phyloP scores from a whole-genome alignment of 2,888 invertebrate genomes.

The Cabera pusaria region DNA sequence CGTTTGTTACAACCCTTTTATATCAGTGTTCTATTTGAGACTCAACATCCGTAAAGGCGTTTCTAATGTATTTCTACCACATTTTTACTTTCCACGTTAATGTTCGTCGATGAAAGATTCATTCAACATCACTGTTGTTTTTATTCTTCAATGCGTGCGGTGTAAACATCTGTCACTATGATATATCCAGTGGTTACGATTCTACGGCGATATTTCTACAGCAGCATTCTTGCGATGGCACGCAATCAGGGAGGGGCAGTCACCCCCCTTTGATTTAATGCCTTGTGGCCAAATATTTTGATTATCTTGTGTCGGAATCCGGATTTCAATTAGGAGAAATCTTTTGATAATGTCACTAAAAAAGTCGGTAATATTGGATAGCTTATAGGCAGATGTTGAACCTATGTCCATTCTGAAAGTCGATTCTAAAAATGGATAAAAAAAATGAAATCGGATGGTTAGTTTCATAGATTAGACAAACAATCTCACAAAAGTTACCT shows the following conservation, averaged over 20 bases:
- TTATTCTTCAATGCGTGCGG: conserved; percentile 26
- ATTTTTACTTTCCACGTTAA: conserved; percentile 29
- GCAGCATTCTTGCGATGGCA: conserved; percentile 8
- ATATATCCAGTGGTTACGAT: conserved; percentile 27
- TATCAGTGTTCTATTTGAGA: conserved; percentile 12
- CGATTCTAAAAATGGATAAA: too few relatives aligned
- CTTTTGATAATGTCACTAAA: too few relatives aligned
- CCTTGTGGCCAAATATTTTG: too few relatives aligned
- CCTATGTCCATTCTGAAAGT: too few relatives aligned
- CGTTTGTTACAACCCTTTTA: conserved; percentile 1
- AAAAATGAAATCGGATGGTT: too few relatives aligned
- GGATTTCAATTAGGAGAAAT: too few relatives aligned
- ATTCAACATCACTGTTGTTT: conserved; percentile 32
- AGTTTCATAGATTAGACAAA: too few relatives aligned
- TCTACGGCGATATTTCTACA: conserved; percentile 1
- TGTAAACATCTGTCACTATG: conserved; percentile 32
- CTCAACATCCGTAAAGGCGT: conserved; percentile 12
- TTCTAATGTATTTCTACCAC: conserved; percentile 19
- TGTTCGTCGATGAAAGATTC: conserved; percentile 27
- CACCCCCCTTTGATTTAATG: conserved; percentile 4
- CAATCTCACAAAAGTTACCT: too few relatives aligned
- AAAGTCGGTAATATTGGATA: too few relatives aligned
- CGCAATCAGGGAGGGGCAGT: conserved; percentile 10
- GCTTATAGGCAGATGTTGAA: too few relatives aligned
- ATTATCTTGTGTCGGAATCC: too few relatives aligned